Evolutionary conservation across 1,140 invertebrate genomes (phyloP).

Genomic region (Arion vulgaris): DNA sequence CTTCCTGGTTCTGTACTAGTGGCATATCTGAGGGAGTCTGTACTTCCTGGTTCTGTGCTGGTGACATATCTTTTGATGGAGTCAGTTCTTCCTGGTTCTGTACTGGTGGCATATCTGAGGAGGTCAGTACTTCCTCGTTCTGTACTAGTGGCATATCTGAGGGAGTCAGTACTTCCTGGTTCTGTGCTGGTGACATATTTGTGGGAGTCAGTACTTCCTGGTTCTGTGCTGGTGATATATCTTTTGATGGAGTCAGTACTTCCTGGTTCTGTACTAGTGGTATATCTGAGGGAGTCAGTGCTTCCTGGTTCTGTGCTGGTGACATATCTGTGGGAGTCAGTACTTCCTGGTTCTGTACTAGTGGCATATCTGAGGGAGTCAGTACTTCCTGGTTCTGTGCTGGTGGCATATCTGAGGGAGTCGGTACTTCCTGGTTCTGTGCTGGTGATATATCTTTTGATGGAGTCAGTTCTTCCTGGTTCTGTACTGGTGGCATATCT

Average conservation of each 20-base stretch:
- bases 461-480: too few species aligned
- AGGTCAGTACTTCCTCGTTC: too few species aligned
- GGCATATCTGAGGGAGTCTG: too few species aligned
- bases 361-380: too few species aligned
- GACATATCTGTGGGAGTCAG: too few species aligned
- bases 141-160: too few species aligned
- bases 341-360: conserved; percentile 44
- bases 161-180: conserved; percentile 50
- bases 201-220: conserved; percentile 53
- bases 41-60: too few species aligned
- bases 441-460: conserved; percentile 33
- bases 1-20: too few species aligned
- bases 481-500: conserved; percentile 37
- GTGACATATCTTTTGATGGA: too few species aligned
- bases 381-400: conserved; percentile 48
- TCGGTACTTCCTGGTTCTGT: conserved; percentile 50
- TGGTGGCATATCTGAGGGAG: conserved; percentile 34
- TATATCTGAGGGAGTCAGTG: too few species aligned
- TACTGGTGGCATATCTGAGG: background rate
- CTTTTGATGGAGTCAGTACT: too few species aligned
- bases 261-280: conserved; percentile 37
- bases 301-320: conserved; percentile 45
- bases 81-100: too few species aligned
- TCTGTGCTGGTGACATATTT: conserved; percentile 37
- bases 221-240: conserved; percentile 35